These are phyloP conservation scores for Meliscaeva auricollis DNA, from an alignment of 2,888 invertebrate genomes.

Conservation along the genomic window DNA sequence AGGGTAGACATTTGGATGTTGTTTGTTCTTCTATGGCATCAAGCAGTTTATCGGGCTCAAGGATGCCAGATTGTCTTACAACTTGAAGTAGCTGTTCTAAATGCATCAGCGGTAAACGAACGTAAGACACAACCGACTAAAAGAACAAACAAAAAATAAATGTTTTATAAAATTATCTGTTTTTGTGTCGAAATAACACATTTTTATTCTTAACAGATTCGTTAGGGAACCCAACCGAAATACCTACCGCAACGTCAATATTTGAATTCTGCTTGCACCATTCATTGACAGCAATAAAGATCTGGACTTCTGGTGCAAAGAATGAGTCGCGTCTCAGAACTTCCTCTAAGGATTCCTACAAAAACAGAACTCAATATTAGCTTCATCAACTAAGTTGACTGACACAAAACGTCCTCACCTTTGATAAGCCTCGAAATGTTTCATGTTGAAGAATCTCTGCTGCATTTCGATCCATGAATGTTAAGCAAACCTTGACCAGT, in stretches of 20 bases:
- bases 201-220: too few relatives aligned
- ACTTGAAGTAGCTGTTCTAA: slow-evolving; percentile 94
- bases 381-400: neutral
- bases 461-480: slow-evolving; percentile 96
- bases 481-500: slow-evolving; percentile 91
- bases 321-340: slow-evolving; percentile 96
- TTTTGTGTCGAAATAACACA: too few relatives aligned
- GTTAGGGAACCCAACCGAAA: too few relatives aligned
- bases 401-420: slow-evolving; percentile 83
- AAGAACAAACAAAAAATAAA: too few relatives aligned
- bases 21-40: slow-evolving; percentile 97
- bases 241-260: slow-evolving; percentile 81
- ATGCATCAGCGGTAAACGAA: slow-evolving; percentile 94
- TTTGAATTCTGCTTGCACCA: slow-evolving; percentile 94
- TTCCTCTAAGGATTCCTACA: slow-evolving; percentile 90
- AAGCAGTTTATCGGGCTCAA: slow-evolving; percentile 95
- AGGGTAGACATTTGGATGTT: slow-evolving; percentile 91
- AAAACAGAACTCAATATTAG: slow-evolving; percentile 45
- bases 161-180: too few relatives aligned
- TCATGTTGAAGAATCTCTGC: slow-evolving; percentile 93
- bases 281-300: slow-evolving; percentile 94
- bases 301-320: slow-evolving; percentile 97
- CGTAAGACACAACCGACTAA: slow-evolving; percentile 86
- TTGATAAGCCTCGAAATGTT: slow-evolving; percentile 92
- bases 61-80: slow-evolving; percentile 94